Conservation (phyloP, 2,113 vertebrate species). For the Saguinus midas region DNA sequence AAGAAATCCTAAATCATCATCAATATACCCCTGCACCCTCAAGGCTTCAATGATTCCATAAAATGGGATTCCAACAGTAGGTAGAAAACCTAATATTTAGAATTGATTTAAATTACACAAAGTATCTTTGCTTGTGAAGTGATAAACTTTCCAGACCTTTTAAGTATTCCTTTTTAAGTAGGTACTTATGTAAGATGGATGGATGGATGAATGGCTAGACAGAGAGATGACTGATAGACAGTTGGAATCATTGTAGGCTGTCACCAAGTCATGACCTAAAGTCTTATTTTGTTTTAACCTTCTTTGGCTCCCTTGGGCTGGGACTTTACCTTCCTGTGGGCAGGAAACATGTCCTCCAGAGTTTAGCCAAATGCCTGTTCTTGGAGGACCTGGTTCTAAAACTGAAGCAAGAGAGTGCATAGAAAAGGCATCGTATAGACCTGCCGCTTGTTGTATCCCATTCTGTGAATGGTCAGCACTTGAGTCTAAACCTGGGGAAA, state of each 20-base stretch:
- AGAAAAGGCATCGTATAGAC: too few species aligned
- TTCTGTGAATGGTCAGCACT: background rate
- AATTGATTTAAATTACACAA: background rate
- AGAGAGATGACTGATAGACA: background rate
- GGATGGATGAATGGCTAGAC: background rate
- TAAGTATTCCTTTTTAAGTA: background rate
- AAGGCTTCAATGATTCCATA: background rate
- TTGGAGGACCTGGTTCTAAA: background rate
- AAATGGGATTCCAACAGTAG: background rate
- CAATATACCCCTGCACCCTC: accelerated
- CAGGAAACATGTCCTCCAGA: background rate
- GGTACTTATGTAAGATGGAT: background rate
- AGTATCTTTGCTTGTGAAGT: background rate
- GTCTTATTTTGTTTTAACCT: background rate
- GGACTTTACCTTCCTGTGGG: background rate
- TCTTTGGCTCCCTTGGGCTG: background rate
- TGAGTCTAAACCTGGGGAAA: background rate
- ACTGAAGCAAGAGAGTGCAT: background rate
- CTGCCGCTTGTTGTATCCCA: background rate
- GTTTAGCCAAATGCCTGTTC: background rate
- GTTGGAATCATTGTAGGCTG: background rate
- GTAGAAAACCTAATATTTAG: background rate
- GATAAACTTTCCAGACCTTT: background rate
- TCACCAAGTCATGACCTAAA: background rate
- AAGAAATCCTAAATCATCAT: background rate